Base-by-base conservation (phyloP, 1,140 invertebrate genomes). In the Panagrolaimus sp. region DNA sequence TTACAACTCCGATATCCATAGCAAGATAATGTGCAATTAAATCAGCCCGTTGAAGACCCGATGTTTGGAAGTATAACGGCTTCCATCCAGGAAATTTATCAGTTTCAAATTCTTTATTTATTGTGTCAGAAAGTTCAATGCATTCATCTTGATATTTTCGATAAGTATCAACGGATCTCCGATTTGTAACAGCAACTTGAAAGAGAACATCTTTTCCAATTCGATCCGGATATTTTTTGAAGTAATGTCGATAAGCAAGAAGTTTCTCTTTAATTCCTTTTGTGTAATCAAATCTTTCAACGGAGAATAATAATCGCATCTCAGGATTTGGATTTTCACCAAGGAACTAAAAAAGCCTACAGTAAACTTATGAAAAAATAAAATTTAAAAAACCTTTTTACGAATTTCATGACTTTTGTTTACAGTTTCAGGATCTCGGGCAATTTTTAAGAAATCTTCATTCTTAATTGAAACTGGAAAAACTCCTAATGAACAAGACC, bases 1-100 rank as follows among this genome's bases (percentile, higher is more conserved):
- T 83, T 9, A 82, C 80, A 12, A 82, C 80, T 26, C 80, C 80
- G 44, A 82, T 72, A 65, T 82, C 80, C 80, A 82, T 82, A n/a
- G 80, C 80, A 21, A 83, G 62, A 46, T 82, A 82, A 32, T 75
- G 76, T 15, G 82, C 80, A 12, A 82, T 75, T 12, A 82, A 43
- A 21, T 83, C 74, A n/a, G 52, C 63, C 47, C 80, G 65, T 46
- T 81, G 82, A 1, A 82, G 66, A 43, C 79, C 80, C 66, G 83
- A 79, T 1, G 82, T 83, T 67, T 78, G 78, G 76, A 82, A 82
- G 24, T 80, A 74, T 14, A 83, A 63, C 7, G 80, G 82, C 43
- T 70, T 73, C 80, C 80, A 82, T 0, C 76, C 48, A 0, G 76
- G 76, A 44, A 73, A 70, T 21, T 83, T 24, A 6, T 73, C 71